Base-by-base conservation (phyloP, 1,140 invertebrate genomes). In the Heliconius hewitsoni region DNA sequence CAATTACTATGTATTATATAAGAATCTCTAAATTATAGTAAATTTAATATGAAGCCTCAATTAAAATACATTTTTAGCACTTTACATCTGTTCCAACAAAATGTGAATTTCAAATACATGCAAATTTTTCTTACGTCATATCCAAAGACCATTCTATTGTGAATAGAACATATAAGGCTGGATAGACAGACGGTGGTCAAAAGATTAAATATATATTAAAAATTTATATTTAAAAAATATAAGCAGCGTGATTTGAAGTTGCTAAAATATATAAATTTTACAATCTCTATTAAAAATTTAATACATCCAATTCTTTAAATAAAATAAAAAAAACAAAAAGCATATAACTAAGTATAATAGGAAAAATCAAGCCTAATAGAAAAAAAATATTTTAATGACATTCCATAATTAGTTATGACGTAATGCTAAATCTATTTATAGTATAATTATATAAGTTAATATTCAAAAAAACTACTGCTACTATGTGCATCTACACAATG, bases 141-240 rank as follows among this genome's bases (percentile, higher is more conserved):
- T 71, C 55, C 27, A 73, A 77, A 19, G 52, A 46, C 78, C 73
- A 71, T 74, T 79, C 78, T 79, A 79, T 55, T 70, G 50, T 46
- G n/a, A 34, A 34, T 79, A 79, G 78, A 79, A 79, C 39, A 71
- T 46, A 42, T 50, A 57, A 23, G 46, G 57, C 66, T 79, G 27
- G 57, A 75, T 37, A 74, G 77, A 79, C 72, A 42, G 42, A 46
- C 18, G 19, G 2, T 19, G 18, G 16, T 52, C 19, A 8, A 57
- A 11, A 23, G 0, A 27, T 27, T 27, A 30, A 66, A 27, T 66
- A 66, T 27, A 27, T 66, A 13, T 13, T 27, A 11, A 46, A 46
- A 46, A 46, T 13, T 3, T 46, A 16, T 46, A 46, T 46, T 46
- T 4, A 16, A 16, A 46, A 46, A 46, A 13, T 46, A 4, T 16